Conservation (phyloP, 2,113 vertebrate species). For the Nycticebus coucang region DNA sequence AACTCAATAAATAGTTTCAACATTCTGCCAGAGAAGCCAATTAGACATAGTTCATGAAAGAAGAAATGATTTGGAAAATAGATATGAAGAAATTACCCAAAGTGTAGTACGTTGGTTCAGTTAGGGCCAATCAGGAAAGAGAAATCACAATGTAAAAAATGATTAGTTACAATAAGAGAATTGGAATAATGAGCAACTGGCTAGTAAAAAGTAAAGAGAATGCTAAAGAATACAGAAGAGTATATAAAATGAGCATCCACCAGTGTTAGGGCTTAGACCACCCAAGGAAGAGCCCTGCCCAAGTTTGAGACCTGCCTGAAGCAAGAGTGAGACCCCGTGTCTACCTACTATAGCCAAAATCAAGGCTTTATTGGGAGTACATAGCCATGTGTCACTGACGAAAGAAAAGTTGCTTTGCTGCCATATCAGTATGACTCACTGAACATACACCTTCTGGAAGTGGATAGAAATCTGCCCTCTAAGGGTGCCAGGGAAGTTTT, state of each 20-base stretch:
- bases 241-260: neutral
- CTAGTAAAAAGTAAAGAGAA: neutral
- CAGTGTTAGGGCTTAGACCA: neutral
- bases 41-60: neutral
- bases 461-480: neutral
- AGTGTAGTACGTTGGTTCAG: neutral
- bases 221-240: neutral
- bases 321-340: too few relatives aligned
- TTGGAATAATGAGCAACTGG: neutral
- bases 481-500: neutral
- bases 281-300: neutral
- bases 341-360: neutral
- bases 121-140: neutral
- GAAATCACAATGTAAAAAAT: neutral
- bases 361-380: neutral
- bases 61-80: slow-evolving; percentile 42
- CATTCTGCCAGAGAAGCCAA: slow-evolving; percentile 11
- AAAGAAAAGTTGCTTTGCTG: neutral
- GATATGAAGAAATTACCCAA: neutral
- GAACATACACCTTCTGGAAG: neutral
- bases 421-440: neutral
- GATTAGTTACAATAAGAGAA: neutral
- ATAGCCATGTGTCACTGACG: neutral
- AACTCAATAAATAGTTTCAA: slow-evolving; percentile 6
- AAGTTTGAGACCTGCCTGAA: too few relatives aligned